These are phyloP conservation scores for Acleris cristana DNA, from an alignment of 2,888 invertebrate species.

Conservation along the genomic window DNA sequence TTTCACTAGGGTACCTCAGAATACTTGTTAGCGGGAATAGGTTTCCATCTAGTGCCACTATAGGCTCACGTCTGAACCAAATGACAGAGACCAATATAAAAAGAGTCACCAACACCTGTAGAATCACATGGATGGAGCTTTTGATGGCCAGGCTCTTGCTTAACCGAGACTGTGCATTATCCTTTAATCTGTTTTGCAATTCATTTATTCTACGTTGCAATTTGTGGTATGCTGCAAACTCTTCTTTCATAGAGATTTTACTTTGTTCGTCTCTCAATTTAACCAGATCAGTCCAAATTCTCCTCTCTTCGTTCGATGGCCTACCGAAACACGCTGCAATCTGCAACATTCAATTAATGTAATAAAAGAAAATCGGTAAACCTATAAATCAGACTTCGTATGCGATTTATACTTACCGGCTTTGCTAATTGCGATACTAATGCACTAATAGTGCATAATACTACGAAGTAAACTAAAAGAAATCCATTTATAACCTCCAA, in stretches of 20 bases:
- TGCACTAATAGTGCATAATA: constrained; percentile 75
- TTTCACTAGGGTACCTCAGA: constrained; percentile 70
- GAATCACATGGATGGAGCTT: constrained; percentile 62
- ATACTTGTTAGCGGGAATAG: constrained; percentile 71
- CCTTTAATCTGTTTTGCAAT: constrained; percentile 76
- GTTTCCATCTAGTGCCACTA: constrained; percentile 68
- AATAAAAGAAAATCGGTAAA: background rate
- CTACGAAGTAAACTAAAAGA: constrained; percentile 71
- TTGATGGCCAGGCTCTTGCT: constrained; percentile 70
- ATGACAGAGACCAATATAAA: constrained; percentile 67
- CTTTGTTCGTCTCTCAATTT: constrained; percentile 76
- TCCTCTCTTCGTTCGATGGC: constrained; percentile 72
- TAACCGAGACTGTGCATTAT: constrained; percentile 65
- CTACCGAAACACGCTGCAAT: constrained; percentile 76
- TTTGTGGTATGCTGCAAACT: constrained; percentile 85
- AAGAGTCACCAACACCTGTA: constrained; percentile 64
- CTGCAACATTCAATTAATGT: constrained; percentile 50
- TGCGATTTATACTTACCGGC: constrained; percentile 69
- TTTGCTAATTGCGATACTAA: constrained; percentile 74
- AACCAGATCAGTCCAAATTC: constrained; percentile 65
- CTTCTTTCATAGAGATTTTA: constrained; percentile 81
- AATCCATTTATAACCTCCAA: constrained; percentile 76
- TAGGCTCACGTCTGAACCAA: constrained; percentile 73
- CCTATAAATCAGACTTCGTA: background rate
- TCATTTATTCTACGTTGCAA: constrained; percentile 83